Conservation (phyloP, 2,888 invertebrate genomes). For the Drosophila maculinotata region DNA sequence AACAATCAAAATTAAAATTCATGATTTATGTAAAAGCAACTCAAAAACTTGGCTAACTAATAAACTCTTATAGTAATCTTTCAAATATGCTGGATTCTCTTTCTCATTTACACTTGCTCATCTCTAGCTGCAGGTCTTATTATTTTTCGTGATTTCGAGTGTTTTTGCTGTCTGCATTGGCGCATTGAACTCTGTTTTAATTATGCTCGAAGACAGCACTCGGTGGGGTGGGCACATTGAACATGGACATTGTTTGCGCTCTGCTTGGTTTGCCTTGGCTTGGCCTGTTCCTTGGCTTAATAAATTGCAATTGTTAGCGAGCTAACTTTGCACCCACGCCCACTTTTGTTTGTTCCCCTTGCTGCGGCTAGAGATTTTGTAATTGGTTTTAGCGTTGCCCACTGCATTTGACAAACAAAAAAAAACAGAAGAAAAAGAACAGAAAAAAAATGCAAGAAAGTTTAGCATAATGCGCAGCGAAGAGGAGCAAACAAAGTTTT, state of each 20-base stretch:
- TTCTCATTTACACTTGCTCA: constrained; percentile 7
- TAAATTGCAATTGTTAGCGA: constrained; percentile 80
- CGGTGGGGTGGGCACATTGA: constrained; percentile 46
- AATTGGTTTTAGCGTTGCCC: constrained; percentile 74
- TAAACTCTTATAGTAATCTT: too few species aligned
- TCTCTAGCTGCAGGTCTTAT: constrained; percentile 21
- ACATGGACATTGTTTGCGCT: constrained; percentile 70
- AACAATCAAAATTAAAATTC: too few species aligned
- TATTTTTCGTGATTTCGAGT: background rate
- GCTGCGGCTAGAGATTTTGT: constrained; percentile 64
- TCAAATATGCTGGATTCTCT: background rate
- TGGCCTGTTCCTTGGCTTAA: constrained; percentile 67
- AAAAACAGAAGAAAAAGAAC: constrained; percentile 11
- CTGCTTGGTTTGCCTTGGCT: constrained; percentile 53
- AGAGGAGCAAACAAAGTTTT: constrained; percentile 67
- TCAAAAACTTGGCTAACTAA: too few species aligned
- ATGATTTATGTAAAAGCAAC: too few species aligned
- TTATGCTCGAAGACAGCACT: constrained; percentile 66
- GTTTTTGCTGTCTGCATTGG: constrained; percentile 39
- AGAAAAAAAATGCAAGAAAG: constrained; percentile 50
- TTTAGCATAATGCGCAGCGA: constrained; percentile 72
- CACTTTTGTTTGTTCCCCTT: constrained; percentile 46
- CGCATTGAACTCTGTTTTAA: constrained; percentile 80
- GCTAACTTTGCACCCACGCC: constrained; percentile 66
- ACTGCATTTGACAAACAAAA: constrained; percentile 72